Conservation (phyloP, 2,888 invertebrate species). For the Craniophora ligustri region DNA sequence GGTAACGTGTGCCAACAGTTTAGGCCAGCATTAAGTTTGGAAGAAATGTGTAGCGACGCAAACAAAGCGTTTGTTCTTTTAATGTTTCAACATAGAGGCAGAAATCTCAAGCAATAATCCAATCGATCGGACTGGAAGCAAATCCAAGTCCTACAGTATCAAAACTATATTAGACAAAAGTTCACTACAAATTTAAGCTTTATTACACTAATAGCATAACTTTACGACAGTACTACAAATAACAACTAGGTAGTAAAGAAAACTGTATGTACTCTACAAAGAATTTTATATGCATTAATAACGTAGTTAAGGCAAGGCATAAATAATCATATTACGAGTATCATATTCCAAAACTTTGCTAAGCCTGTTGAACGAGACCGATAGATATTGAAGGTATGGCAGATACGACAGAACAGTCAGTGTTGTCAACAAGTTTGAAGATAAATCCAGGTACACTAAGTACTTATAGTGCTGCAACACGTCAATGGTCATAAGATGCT, state of each 20-base stretch:
- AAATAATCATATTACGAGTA: conserved; percentile 78
- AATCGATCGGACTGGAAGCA: no score
- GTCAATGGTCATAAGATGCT: conserved; percentile 82
- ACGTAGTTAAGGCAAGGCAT: no score
- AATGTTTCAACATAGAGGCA: no score
- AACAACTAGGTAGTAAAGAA: no score
- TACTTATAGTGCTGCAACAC: conserved; percentile 87
- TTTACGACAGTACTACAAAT: no score
- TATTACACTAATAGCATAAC: no score
- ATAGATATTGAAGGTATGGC: conserved; percentile 88
- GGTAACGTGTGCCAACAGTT: conserved; percentile 20
- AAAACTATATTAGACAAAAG: no score
- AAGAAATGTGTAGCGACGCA: conserved; percentile 11
- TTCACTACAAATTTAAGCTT: no score
- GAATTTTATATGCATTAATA: no score
- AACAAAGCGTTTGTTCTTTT: conserved; percentile 16
- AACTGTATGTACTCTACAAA: no score
- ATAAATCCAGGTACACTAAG: conserved; percentile 89
- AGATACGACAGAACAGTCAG: conserved; percentile 85
- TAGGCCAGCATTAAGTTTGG: conserved; percentile 16
- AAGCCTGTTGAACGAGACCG: conserved; percentile 88
- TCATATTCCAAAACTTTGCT: conserved; percentile 85
- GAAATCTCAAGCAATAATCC: no score
- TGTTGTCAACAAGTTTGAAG: conserved; percentile 86
- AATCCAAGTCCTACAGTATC: no score